phyloP scores from a whole-genome alignment of 2,797 vertebrate genomes.

The Protosalanx chinensis region DNA sequence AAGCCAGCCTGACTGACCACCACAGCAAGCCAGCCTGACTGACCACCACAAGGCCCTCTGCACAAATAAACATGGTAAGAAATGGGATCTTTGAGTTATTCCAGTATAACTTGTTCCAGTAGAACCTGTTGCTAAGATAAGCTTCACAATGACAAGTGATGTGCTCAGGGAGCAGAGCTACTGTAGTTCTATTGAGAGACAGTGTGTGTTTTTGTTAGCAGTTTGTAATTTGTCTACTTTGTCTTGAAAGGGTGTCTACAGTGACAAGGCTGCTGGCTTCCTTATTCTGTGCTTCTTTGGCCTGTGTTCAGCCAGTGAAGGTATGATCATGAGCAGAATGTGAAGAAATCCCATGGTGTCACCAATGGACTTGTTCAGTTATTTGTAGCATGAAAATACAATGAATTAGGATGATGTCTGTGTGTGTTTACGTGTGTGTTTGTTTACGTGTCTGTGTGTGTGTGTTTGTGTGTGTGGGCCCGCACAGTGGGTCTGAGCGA shows the following conservation, averaged over 20 bases:
- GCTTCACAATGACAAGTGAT: not conserved
- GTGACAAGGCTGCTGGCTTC: slow-evolving; percentile 26
- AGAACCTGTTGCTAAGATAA: not conserved
- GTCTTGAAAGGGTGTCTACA: slow-evolving; percentile 13
- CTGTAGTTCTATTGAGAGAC: not conserved
- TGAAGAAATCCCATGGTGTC: too few relatives aligned
- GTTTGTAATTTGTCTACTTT: not conserved
- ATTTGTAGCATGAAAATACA: too few relatives aligned
- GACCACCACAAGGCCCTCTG: slow-evolving; percentile 17
- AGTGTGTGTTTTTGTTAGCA: not conserved
- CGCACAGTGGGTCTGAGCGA: slow-evolving; percentile 60
- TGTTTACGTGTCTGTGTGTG: not conserved
- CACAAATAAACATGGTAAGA: slow-evolving; percentile 58
- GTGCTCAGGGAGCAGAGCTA: not conserved
- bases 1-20: slow-evolving; percentile 14
- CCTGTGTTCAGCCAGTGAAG: slow-evolving; percentile 47
- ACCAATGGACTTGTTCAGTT: too few relatives aligned
- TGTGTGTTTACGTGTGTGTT: not conserved
- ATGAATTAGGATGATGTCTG: not conserved
- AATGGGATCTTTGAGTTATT: not conserved
- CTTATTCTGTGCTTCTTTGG: slow-evolving; percentile 43
- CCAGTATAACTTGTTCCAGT: not conserved
- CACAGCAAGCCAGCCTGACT: slow-evolving; percentile 15
- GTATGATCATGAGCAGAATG: slow-evolving; percentile 33
- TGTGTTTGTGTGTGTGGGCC: not conserved